Base-by-base conservation (phyloP, 2,797 vertebrate species). In the Sparidentex hasta region DNA sequence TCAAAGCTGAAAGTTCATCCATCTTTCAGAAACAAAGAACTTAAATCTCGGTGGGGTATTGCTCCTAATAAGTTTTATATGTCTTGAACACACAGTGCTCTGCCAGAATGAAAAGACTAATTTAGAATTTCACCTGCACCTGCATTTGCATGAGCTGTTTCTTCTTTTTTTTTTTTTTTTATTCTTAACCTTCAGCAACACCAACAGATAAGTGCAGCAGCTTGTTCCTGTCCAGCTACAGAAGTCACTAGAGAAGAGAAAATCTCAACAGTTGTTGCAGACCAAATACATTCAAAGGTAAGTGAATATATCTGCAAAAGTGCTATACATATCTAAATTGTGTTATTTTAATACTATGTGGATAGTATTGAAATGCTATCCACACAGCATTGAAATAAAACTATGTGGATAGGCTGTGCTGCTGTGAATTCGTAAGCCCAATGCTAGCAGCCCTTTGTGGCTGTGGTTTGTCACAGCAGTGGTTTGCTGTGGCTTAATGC, bases 1-100 rank as follows among this genome's bases (percentile, higher is more conserved):
- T 84, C 46, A 79, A 74, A 80, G 65, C 38, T 65, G 27, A 52
- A 62, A 66, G 17, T 57, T 63, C 8, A 55, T 47, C 17, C 3
- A 13, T 46, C 23, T 5, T 12, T 65, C 16, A 48, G 1, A 52
- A 71, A 8, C 61, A 20, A 18, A 13, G 2, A 41, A 18, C 14
- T 46, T 46, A 33, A 33, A 52, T 54, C 3, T 21, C 44, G 3
- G 16, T 23, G 61, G 13, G 43, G 12, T 41, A 16, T 11, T 71
- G 20, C 20, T 46, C 38, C 2, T 38, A 38, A 38, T 38, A 38
- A 38, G 38, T 38, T 38, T 38, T 23, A 18, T 46, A 46, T 46
- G 44, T 14, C 44, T 46, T 46, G 44, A 46, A 46, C 38, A 38
- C 38, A n/a, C 3, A 47, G 14, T 13, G 18, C 27, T 47, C 4